A percentile compares a stretch with the other conserved stretches of the same genome.
Conservation (phyloP, 2,797 vertebrate genomes). For the Manis crassicaudata region DNA sequence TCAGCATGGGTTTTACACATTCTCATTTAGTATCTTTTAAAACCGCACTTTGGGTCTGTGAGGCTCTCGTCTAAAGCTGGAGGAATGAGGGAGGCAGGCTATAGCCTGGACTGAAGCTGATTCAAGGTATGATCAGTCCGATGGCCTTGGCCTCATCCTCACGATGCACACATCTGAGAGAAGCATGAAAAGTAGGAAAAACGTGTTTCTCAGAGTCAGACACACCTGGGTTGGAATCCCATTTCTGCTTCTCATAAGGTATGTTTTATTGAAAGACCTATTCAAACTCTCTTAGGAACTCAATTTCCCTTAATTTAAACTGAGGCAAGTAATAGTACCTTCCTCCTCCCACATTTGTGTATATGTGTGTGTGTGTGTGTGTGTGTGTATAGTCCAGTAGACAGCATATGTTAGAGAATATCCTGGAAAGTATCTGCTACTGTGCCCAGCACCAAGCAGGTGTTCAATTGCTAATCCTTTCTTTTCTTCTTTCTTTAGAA, state of each 20-base stretch:
- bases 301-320: conserved; percentile 15
- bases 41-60: not conserved
- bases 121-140: not conserved
- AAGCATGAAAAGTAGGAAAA: not conserved
- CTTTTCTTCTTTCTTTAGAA: conserved; percentile 46
- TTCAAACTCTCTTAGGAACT: not conserved
- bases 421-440: not conserved
- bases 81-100: not conserved
- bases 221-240: not conserved
- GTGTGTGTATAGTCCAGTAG: not conserved
- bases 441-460: not conserved
- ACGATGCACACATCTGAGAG: not conserved
- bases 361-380: not conserved
- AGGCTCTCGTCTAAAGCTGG: not conserved
- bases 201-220: not conserved
- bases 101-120: not conserved
- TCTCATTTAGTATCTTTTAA: conserved; percentile 8
- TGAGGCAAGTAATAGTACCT: not conserved
- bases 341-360: not conserved
- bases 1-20: not conserved
- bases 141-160: not conserved
- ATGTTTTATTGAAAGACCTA: not conserved
- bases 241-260: not conserved
- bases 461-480: not conserved
- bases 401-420: conserved; percentile 16